A percentile compares a stretch with the other conserved stretches of the same genome.
phyloP scores from a whole-genome alignment of 2,888 invertebrate genomes.

The Aphrophora alni region DNA sequence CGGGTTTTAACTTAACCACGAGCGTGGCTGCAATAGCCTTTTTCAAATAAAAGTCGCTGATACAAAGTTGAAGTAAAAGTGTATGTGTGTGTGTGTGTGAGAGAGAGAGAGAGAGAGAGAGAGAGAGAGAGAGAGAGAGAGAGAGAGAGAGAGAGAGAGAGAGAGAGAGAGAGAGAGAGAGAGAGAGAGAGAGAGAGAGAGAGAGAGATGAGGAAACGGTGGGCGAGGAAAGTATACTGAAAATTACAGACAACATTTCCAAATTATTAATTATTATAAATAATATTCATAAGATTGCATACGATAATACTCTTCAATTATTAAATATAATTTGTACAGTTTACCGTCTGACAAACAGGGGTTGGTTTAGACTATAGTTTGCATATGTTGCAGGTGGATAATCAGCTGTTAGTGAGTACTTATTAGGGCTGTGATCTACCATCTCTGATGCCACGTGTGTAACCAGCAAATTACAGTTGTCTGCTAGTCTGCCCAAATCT shows the following conservation, averaged over 20 bases:
- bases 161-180: too few relatives aligned
- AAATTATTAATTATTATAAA: neutral
- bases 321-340: neutral
- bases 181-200: too few relatives aligned
- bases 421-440: neutral
- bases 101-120: too few relatives aligned
- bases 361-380: neutral
- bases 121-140: too few relatives aligned
- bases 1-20: too few relatives aligned
- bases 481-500: neutral
- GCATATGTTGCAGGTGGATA: neutral
- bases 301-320: neutral
- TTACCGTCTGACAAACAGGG: neutral
- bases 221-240: too few relatives aligned
- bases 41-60: too few relatives aligned
- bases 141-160: too few relatives aligned
- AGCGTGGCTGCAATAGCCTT: too few relatives aligned
- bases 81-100: too few relatives aligned
- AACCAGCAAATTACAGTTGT: neutral
- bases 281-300: neutral
- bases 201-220: too few relatives aligned
- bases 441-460: neutral
- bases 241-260: neutral
- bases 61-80: too few relatives aligned
- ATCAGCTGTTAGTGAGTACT: neutral